Conservation (phyloP, 2,797 vertebrate species). For the Myioborus melanocephalus region DNA sequence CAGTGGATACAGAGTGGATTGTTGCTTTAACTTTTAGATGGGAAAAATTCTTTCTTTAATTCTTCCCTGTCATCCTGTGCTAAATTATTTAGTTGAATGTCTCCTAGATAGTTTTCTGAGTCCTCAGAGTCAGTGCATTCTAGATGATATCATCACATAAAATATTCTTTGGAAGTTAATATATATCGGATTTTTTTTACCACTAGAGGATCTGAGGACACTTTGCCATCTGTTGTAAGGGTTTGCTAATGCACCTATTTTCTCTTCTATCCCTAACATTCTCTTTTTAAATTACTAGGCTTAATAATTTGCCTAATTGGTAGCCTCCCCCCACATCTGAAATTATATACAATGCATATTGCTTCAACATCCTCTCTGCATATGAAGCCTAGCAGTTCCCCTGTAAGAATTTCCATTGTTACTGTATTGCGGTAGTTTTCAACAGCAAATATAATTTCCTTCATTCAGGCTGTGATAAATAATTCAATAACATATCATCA, state of each 20-base stretch:
- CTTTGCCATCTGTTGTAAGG: conserved; percentile 77
- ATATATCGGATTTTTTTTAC: not conserved
- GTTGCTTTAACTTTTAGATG: conserved; percentile 68
- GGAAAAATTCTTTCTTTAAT: conserved; percentile 76
- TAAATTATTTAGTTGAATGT: conserved; percentile 92
- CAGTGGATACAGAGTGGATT: conserved; percentile 62
- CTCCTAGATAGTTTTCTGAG: conserved; percentile 85
- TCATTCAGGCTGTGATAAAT: conserved; percentile 74
- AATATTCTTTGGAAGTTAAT: conserved; percentile 67
- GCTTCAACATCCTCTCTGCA: not conserved
- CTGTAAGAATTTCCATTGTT: conserved; percentile 62
- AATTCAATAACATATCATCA: conserved; percentile 78
- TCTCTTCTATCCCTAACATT: conserved; percentile 5
- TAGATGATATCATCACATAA: conserved; percentile 60
- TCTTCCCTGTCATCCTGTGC: conserved; percentile 83
- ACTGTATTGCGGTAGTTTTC: conserved; percentile 11
- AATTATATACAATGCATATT: not conserved
- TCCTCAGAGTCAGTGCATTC: conserved; percentile 68
- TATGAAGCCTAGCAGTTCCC: conserved; percentile 26
- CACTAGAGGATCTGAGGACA: conserved; percentile 70
- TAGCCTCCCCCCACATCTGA: conserved; percentile 38
- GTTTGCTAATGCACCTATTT: conserved; percentile 72
- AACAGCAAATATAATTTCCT: conserved; percentile 71
- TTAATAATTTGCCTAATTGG: conserved; percentile 74
- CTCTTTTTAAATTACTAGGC: conserved; percentile 65